Evolutionary conservation across 2,113 vertebrate species (phyloP).

Genomic region (Aleadryas rufinucha): DNA sequence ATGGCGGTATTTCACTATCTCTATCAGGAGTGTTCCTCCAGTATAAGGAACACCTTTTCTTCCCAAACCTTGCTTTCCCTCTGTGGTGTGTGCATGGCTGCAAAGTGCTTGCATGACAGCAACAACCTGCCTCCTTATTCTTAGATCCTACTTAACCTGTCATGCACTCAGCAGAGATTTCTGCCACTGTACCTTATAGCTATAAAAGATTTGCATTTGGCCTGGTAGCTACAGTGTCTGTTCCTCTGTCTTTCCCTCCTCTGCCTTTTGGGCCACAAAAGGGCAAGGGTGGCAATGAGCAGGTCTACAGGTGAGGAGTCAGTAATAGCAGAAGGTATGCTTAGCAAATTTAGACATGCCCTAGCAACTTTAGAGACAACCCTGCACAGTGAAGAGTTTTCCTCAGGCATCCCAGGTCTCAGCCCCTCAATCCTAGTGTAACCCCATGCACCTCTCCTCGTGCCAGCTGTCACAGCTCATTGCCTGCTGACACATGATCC

Average conservation of each 20-base stretch:
- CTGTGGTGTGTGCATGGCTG: not conserved
- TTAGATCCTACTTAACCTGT: not conserved
- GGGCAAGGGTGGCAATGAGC: not conserved
- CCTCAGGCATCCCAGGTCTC: not conserved
- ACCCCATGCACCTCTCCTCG: rapidly evolving
- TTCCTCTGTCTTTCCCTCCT: not conserved
- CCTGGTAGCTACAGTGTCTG: not conserved
- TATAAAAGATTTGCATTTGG: not conserved
- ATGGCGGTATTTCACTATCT: not conserved
- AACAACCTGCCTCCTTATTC: not conserved
- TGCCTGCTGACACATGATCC: not conserved
- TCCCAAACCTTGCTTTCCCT: not conserved
- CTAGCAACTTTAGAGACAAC: not conserved
- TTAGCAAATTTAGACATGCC: not conserved
- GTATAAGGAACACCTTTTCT: not conserved
- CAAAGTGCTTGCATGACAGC: not conserved
- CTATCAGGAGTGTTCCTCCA: not conserved
- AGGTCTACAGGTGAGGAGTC: not conserved
- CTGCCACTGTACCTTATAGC: not conserved
- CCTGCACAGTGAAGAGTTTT: not conserved
- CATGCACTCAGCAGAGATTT: not conserved
- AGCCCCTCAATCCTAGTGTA: not conserved
- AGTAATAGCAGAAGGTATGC: not conserved
- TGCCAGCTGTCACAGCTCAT: not conserved
- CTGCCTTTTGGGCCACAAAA: not conserved